Base-by-base conservation (phyloP, 2,113 vertebrate genomes). In the Anas platyrhynchos region DNA sequence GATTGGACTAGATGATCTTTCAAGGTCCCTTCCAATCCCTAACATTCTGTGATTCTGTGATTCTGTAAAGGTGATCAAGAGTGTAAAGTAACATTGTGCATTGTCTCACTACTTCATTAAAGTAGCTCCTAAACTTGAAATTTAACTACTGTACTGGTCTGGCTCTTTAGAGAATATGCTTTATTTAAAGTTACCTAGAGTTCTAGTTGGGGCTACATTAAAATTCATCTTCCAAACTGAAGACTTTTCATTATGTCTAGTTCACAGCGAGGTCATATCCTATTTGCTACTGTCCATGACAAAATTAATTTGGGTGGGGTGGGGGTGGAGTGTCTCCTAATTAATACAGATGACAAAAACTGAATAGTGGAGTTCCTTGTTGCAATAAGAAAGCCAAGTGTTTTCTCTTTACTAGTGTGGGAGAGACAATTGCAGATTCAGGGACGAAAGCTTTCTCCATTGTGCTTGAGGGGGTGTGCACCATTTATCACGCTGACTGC, bases 401-500 rank as follows among this genome's bases (percentile, higher is more conserved):
- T 58, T 95, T 85, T 56, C 61, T 95, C 89, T 96, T 86, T 50
- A 66, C 77, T 86, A 66, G 36, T 55, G 76, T 18, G 13, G 61
- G 68, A 92, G 58, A 94, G 34, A 92, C 46, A 96, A 89, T 63
- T 38, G n/a, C n/a, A 6, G 63, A 95, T 11, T 74, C 16, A 75
- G 80, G 56, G 86, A 95, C 36, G 48, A 73, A 96, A 94, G 92
- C 73, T 74, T 80, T 91, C 34, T 91, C 82, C 82, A 50, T 89
- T 94, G 72, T 2, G 3, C 84, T 62, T 21, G 73, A 96, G 93
- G 88, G 87, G 31, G 38, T 92, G 86, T 76, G 68, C 85, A 67
- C 96, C 93, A 97, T 98, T 98, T 97, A 97, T 98, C 98, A 97
- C 94, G 88, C 95, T 96, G 97, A 96, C 96, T 97, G 95, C 72